Base-by-base conservation (phyloP, 2,888 invertebrate species). In the Latrodectus elegans region DNA sequence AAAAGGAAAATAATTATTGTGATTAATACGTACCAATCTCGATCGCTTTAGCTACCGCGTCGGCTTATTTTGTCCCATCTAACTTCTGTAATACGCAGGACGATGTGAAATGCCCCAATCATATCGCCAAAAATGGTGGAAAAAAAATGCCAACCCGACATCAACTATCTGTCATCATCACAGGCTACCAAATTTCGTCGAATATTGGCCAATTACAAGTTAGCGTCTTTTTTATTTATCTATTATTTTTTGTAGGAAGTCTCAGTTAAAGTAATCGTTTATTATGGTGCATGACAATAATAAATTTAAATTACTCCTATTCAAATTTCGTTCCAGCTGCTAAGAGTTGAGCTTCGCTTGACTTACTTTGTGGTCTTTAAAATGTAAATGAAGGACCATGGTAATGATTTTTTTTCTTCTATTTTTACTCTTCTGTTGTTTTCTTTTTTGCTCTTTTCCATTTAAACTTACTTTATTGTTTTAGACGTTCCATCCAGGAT, bases 11-110 rank as follows among this genome's bases (percentile, higher is more conserved):
- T 75, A 73, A 82, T 82, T 75, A 82, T 74, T 60, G 82, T 82
- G 82, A 82, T 82, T 82, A 82, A 75, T 74, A 82, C 75, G 67
- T 71, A 55, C 75, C 81, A 73, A 73, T 81, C 73, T 65, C 73
- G 52, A 81, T 81, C 51, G 55, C 73, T 64, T 80, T 38, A 38
- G 38, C 60, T 26, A 6, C 6, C 38, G 38, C 38, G 38, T 6
- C 38, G 38, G 38, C 38, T 38, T 38, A 38, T 38, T 38, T 38
- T 38, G 38, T 38, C 38, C 38, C 38, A 2, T 38, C 38, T 6
- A n/a, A 60, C 60, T 60, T 11, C 60, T 60, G 60, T 60, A 60
- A 60, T 60, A 60, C 60, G 60, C 60, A 22, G 60, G 12, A 60
- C 14, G 12, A 60, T 15, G n/a, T 14, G n/a, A 60, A 60, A 60